Percentiles rank a stretch among this genome's conserved stretches.
These are phyloP conservation scores for Daphoenositta chrysoptera DNA, from an alignment of 2,113 vertebrate genomes.

Conservation along the genomic window DNA sequence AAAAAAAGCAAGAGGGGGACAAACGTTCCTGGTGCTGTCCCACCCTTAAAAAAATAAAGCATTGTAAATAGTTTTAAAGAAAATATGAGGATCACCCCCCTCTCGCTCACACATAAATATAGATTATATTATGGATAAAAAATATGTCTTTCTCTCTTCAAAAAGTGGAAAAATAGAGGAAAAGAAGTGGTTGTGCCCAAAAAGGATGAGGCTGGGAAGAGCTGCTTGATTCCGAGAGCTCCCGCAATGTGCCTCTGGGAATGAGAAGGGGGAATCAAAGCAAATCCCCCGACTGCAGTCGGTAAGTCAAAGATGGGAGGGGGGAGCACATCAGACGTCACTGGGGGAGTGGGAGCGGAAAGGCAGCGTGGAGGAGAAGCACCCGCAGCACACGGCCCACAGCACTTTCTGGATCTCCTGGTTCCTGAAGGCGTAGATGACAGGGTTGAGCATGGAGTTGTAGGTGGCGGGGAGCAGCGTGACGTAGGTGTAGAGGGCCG, in stretches of 20 bases:
- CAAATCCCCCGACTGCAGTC: rapidly evolving
- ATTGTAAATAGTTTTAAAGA: slow-evolving; percentile 13
- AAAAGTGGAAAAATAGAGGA: slow-evolving; percentile 45
- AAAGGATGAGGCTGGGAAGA: neutral
- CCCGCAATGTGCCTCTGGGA: neutral
- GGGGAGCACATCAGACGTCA: slow-evolving; percentile 77
- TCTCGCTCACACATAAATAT: neutral
- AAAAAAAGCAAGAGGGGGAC: neutral
- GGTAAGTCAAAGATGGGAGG: neutral
- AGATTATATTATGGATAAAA: slow-evolving; percentile 31
- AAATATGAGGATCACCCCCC: neutral
- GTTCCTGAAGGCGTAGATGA: slow-evolving; percentile 93
- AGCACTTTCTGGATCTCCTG: slow-evolving; percentile 91
- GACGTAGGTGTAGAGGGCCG: slow-evolving; percentile 83
- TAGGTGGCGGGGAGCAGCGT: slow-evolving; percentile 89
- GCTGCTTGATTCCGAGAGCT: neutral
- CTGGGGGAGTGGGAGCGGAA: slow-evolving; percentile 84
- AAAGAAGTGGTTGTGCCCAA: neutral
- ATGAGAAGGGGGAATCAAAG: neutral
- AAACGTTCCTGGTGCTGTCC: neutral
- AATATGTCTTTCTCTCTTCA: slow-evolving; percentile 27
- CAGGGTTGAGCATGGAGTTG: slow-evolving; percentile 90
- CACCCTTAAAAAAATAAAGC: slow-evolving; percentile 27
- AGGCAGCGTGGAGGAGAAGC: slow-evolving; percentile 67
- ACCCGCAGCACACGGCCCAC: slow-evolving; percentile 83